Evolutionary conservation across 2,113 vertebrate genomes (phyloP).

Genomic region (Pyxicephalus adspersus): DNA sequence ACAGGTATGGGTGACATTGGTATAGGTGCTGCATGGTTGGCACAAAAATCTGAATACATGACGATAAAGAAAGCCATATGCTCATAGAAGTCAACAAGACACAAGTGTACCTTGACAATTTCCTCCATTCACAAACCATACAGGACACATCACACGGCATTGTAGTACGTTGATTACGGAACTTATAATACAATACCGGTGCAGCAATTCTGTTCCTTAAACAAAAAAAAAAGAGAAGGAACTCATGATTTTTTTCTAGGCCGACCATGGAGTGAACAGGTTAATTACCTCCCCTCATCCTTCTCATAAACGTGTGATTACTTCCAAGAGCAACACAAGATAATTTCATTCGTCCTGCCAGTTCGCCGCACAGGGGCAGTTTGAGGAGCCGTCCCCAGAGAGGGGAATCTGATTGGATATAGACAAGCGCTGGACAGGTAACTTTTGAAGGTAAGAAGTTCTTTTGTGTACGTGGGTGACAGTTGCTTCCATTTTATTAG

Average conservation of each 20-base stretch:
- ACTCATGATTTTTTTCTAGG: background rate
- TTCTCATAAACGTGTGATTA: conserved; percentile 67
- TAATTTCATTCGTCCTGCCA: conserved; percentile 83
- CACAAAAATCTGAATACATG: too few species aligned
- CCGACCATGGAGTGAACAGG: background rate
- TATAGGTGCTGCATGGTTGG: too few species aligned
- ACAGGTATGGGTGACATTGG: too few species aligned
- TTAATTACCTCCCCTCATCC: conserved; percentile 55
- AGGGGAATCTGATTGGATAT: conserved; percentile 76
- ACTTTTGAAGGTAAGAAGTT: conserved; percentile 88
- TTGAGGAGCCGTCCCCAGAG: conserved; percentile 79
- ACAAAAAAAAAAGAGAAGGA: too few species aligned
- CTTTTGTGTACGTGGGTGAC: conserved; percentile 84
- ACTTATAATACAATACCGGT: too few species aligned
- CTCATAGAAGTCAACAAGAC: too few species aligned
- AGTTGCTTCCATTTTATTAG: conserved; percentile 82
- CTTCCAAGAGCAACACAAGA: conserved; percentile 79
- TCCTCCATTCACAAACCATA: too few species aligned
- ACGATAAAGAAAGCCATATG: too few species aligned
- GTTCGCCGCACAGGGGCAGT: conserved; percentile 73
- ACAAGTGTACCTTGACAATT: too few species aligned
- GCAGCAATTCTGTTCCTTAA: too few species aligned
- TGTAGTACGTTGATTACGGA: too few species aligned
- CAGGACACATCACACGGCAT: too few species aligned
- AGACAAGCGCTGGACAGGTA: conserved; percentile 81